phyloP scores from a whole-genome alignment of 2,888 invertebrate species.

The Esperia sulphurella region DNA sequence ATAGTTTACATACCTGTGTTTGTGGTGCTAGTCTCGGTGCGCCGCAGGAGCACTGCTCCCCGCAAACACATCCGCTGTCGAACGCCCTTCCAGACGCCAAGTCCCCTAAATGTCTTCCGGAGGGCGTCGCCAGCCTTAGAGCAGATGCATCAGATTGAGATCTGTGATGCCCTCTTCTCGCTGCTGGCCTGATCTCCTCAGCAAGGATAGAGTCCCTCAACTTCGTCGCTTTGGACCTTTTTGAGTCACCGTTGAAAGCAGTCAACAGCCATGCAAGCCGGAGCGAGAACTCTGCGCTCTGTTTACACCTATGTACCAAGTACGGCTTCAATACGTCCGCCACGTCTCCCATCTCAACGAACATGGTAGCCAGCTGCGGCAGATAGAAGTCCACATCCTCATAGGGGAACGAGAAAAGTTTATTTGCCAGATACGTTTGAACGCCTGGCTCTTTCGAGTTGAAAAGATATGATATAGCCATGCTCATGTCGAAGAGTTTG shows the following conservation, averaged over 20 bases:
- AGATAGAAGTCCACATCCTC: slow-evolving; percentile 97
- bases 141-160: slow-evolving; percentile 91
- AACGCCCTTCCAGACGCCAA: slow-evolving; percentile 96
- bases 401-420: slow-evolving; percentile 96
- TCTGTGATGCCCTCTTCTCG: slow-evolving; percentile 78
- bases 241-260: slow-evolving; percentile 89
- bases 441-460: slow-evolving; percentile 99
- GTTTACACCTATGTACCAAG: slow-evolving; percentile 84
- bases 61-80: slow-evolving; percentile 97
- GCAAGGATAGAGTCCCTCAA: slow-evolving; percentile 65
- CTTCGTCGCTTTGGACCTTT: slow-evolving; percentile 61
- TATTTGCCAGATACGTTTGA: slow-evolving; percentile 97
- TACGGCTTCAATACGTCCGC: slow-evolving; percentile 85
- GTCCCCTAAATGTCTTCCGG: slow-evolving; percentile 90
- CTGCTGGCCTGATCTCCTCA: slow-evolving; percentile 69
- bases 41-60: slow-evolving; percentile 83
- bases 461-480: slow-evolving; percentile 98
- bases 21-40: slow-evolving; percentile 72
- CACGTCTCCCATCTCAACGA: slow-evolving; percentile 98
- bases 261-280: slow-evolving; percentile 98
- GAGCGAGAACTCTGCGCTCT: slow-evolving; percentile 96
- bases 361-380: slow-evolving; percentile 98
- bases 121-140: slow-evolving; percentile 70
- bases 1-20: slow-evolving; percentile 48
- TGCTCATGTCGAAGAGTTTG: slow-evolving; percentile 97